Evolutionary conservation across 2,888 invertebrate genomes (phyloP).

Genomic region (Lamellibrachia satsuma): DNA sequence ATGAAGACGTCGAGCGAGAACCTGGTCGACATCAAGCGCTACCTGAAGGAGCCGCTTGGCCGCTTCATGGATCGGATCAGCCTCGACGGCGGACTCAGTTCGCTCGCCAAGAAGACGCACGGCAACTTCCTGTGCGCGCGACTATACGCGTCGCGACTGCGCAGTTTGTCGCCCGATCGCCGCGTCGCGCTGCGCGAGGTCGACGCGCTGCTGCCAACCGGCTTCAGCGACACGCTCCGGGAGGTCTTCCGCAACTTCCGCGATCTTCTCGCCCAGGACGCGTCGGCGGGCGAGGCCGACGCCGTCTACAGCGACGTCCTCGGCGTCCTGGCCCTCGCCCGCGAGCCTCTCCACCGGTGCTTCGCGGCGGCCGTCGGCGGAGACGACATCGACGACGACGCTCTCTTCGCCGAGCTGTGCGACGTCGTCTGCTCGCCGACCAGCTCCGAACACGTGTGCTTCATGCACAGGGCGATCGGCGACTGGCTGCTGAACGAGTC

Average conservation of each 20-base stretch:
- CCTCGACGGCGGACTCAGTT: constrained; percentile 43
- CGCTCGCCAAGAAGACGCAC: constrained; percentile 39
- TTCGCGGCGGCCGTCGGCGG: constrained; percentile 19
- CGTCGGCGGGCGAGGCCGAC: constrained; percentile 24
- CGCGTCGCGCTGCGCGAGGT: constrained; percentile 41
- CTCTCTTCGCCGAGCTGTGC: constrained; percentile 27
- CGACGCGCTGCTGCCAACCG: constrained; percentile 36
- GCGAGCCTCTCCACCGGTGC: constrained; percentile 26
- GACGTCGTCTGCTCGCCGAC: constrained; percentile 28
- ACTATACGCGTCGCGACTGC: constrained; percentile 31
- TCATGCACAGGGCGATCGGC: constrained; percentile 33
- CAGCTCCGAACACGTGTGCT: constrained; percentile 23
- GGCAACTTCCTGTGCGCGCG: constrained; percentile 41
- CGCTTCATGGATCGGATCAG: constrained; percentile 43
- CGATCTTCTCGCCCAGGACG: constrained; percentile 20
- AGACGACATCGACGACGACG: constrained; percentile 24
- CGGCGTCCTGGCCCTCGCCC: constrained; percentile 31
- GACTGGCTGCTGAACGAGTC: constrained; percentile 39
- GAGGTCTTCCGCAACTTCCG: constrained; percentile 30
- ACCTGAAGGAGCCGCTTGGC: constrained; percentile 39
- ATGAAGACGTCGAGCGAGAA: constrained; percentile 36
- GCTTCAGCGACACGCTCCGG: constrained; percentile 29
- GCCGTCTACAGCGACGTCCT: constrained; percentile 29
- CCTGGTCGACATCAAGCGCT: constrained; percentile 37
- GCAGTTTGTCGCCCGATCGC: constrained; percentile 24